These are phyloP conservation scores for Aphelenchoides besseyi DNA, from an alignment of 1,140 invertebrate species.

Conservation along the genomic window DNA sequence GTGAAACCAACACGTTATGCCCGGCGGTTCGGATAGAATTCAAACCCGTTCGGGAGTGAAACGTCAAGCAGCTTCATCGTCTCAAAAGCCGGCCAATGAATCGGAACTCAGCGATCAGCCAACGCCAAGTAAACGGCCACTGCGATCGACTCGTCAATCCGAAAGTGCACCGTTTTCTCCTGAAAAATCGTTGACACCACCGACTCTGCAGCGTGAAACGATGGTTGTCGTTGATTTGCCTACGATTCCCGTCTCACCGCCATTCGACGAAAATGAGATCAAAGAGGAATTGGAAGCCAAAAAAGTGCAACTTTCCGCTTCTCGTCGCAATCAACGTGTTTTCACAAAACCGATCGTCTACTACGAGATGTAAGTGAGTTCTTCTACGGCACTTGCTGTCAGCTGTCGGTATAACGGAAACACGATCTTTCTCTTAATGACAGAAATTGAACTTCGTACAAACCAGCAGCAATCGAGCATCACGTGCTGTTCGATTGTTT, in stretches of 20 bases:
- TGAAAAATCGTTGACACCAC: not conserved
- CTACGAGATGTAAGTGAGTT: not conserved
- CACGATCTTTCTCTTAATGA: too few species aligned
- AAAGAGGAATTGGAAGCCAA: not conserved
- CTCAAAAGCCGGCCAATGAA: not conserved
- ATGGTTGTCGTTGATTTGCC: not conserved
- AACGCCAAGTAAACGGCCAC: not conserved
- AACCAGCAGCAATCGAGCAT: too few species aligned
- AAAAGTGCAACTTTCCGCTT: not conserved
- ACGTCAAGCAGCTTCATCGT: not conserved
- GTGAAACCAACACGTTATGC: not conserved
- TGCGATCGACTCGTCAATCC: not conserved
- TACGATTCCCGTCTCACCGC: not conserved
- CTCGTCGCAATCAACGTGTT: not conserved
- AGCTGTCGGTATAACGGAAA: too few species aligned
- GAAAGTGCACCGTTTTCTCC: conserved; percentile 3
- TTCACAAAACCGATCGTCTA: not conserved
- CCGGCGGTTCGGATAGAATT: not conserved
- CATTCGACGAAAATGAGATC: not conserved
- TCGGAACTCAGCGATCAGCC: not conserved
- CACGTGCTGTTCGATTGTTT: too few species aligned
- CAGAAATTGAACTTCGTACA: too few species aligned
- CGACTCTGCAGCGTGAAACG: not conserved
- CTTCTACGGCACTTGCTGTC: too few species aligned
- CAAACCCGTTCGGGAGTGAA: not conserved